Percentiles rank a stretch among this genome's conserved stretches.
These are phyloP conservation scores for Diaprepes abbreviatus DNA, from an alignment of 2,888 invertebrate genomes.

Conservation along the genomic window DNA sequence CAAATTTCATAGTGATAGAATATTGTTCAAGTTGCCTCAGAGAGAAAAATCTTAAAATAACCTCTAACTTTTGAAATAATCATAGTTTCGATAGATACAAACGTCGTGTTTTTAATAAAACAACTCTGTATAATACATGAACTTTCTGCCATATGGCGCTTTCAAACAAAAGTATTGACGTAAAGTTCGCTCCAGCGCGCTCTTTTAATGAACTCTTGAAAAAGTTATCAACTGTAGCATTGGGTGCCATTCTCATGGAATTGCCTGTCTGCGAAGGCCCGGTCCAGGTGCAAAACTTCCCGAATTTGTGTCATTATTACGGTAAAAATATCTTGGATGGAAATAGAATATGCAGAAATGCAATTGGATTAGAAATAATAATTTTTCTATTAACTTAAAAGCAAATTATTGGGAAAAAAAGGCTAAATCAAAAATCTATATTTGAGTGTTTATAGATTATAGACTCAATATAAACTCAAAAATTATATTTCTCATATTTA, in stretches of 20 bases:
- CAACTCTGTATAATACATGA: slow-evolving; percentile 41
- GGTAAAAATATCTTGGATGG: slow-evolving; percentile 35
- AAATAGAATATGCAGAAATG: slow-evolving; percentile 38
- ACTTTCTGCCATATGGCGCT: slow-evolving; percentile 41
- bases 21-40: too few relatives aligned
- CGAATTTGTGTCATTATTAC: slow-evolving; percentile 40
- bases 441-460: too few relatives aligned
- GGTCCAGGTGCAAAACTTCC: slow-evolving; percentile 60
- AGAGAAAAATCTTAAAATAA: not conserved
- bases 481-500: too few relatives aligned
- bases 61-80: not conserved
- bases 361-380: slow-evolving; percentile 1
- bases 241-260: slow-evolving; percentile 55
- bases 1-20: too few relatives aligned
- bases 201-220: slow-evolving; percentile 61
- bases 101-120: slow-evolving; percentile 28
- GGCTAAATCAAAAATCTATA: too few relatives aligned
- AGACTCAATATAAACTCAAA: too few relatives aligned
- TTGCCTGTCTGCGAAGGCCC: slow-evolving; percentile 49
- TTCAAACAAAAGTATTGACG: slow-evolving; percentile 47
- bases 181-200: slow-evolving; percentile 47
- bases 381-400: too few relatives aligned
- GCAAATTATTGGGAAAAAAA: too few relatives aligned
- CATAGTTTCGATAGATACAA: not conserved
- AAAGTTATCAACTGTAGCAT: slow-evolving; percentile 59